These are phyloP conservation scores for Liposcelis brunnea DNA, from an alignment of 2,888 invertebrate species.

Conservation along the genomic window DNA sequence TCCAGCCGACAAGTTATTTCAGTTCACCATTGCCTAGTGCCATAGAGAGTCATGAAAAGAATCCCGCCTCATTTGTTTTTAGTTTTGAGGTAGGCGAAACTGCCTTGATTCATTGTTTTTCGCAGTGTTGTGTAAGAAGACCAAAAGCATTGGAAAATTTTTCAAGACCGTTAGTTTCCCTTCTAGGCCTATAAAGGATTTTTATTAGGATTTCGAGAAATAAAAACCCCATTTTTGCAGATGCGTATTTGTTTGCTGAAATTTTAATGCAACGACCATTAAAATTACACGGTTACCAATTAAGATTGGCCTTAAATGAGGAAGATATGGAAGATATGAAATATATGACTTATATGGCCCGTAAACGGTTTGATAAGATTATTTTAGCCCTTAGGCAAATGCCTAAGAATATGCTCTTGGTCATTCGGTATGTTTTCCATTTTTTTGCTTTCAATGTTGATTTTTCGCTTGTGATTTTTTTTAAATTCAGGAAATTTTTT, in stretches of 20 bases:
- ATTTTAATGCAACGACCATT: slow-evolving; percentile 51
- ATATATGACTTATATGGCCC: slow-evolving; percentile 42
- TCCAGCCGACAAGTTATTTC: too few relatives aligned
- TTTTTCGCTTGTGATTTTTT: slow-evolving; percentile 12
- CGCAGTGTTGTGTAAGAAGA: neutral
- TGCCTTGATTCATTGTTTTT: neutral
- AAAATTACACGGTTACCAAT: slow-evolving; percentile 25
- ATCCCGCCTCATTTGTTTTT: slow-evolving; percentile 21
- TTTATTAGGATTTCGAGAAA: too few relatives aligned
- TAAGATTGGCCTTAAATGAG: slow-evolving; percentile 29
- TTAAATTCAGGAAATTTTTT: too few relatives aligned
- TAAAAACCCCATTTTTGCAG: too few relatives aligned
- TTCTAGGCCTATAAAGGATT: too few relatives aligned
- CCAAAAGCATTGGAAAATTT: neutral
- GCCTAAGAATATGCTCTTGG: slow-evolving; percentile 46
- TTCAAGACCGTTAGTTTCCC: too few relatives aligned
- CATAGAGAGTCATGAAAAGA: too few relatives aligned
- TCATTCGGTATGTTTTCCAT: slow-evolving; percentile 43
- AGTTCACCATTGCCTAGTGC: too few relatives aligned
- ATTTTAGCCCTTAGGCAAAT: slow-evolving; percentile 39
- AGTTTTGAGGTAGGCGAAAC: slow-evolving; percentile 18
- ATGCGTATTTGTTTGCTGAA: slow-evolving; percentile 41
- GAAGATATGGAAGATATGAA: slow-evolving; percentile 41
- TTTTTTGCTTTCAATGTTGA: neutral
- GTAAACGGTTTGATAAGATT: slow-evolving; percentile 41